Conservation (phyloP, 2,797 vertebrate species). For the Sebastes steindachneri region DNA sequence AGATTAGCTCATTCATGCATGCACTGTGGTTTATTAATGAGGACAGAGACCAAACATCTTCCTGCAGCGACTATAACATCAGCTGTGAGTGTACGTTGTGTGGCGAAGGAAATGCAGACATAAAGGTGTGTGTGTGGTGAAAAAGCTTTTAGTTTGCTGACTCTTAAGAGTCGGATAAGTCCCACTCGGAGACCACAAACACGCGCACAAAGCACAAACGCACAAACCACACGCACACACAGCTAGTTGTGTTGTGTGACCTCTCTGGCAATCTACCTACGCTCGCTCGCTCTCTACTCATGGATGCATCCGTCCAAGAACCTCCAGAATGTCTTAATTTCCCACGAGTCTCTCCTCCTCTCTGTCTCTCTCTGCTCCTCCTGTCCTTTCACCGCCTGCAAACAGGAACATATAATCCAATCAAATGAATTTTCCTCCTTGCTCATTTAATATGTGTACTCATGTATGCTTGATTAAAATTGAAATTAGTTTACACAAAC, state of each 20-base stretch:
- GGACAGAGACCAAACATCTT: conserved; percentile 39
- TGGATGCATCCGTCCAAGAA: conserved; percentile 33
- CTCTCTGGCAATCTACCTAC: conserved; percentile 51
- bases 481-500: not conserved
- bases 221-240: not conserved
- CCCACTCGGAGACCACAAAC: conserved; percentile 8
- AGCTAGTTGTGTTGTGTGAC: conserved; percentile 10
- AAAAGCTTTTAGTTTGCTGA: conserved; percentile 62
- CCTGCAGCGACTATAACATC: not conserved
- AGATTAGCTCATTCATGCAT: conserved; percentile 50
- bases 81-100: conserved; percentile 8
- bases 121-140: not conserved
- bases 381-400: not conserved
- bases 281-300: not conserved
- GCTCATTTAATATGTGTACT: not conserved
- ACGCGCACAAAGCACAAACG: not conserved
- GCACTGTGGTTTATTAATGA: conserved; percentile 69
- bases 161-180: conserved; percentile 8
- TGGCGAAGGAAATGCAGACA: not conserved
- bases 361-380: not conserved
- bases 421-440: not conserved
- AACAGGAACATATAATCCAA: conserved; percentile 15
- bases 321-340: conserved; percentile 60
- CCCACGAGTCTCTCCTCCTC: conserved; percentile 46
- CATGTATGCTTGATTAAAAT: not conserved